Conservation (phyloP, 2,113 vertebrate species). For the Tricholaema leucomelas region DNA sequence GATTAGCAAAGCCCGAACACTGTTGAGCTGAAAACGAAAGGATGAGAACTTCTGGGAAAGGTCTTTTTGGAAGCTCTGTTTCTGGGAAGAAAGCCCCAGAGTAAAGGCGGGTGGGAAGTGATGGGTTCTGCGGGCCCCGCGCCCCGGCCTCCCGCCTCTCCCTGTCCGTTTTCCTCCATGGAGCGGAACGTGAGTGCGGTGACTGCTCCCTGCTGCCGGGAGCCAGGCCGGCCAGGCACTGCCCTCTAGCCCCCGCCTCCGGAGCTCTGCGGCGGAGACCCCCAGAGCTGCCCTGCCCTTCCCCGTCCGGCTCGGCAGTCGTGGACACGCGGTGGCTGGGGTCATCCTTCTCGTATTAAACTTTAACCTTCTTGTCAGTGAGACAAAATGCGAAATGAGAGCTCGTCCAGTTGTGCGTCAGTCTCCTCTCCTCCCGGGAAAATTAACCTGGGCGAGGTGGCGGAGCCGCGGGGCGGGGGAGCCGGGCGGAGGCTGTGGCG, state of each 20-base stretch:
- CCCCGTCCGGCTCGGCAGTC: neutral
- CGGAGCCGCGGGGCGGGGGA: neutral
- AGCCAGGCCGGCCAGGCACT: neutral
- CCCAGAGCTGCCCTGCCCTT: neutral
- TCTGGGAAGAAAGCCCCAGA: neutral
- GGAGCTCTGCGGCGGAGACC: neutral
- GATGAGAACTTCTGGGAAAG: neutral
- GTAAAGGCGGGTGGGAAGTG: neutral
- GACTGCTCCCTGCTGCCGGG: neutral
- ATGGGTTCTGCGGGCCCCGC: neutral
- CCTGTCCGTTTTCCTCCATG: neutral
- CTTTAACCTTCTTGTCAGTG: neutral
- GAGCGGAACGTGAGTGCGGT: neutral
- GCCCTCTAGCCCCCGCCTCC: neutral
- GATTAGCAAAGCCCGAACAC: neutral
- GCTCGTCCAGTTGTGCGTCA: neutral
- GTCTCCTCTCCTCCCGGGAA: neutral
- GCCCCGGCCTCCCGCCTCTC: neutral
- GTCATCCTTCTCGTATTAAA: neutral
- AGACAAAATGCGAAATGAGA: neutral
- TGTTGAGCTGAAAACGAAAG: neutral
- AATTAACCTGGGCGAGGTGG: neutral
- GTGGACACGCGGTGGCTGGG: neutral
- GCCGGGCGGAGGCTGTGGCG: neutral
- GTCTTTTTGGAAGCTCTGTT: neutral